Evolutionary conservation across 1,140 invertebrate genomes (phyloP).

Genomic region (Drosophila pruinosa): DNA sequence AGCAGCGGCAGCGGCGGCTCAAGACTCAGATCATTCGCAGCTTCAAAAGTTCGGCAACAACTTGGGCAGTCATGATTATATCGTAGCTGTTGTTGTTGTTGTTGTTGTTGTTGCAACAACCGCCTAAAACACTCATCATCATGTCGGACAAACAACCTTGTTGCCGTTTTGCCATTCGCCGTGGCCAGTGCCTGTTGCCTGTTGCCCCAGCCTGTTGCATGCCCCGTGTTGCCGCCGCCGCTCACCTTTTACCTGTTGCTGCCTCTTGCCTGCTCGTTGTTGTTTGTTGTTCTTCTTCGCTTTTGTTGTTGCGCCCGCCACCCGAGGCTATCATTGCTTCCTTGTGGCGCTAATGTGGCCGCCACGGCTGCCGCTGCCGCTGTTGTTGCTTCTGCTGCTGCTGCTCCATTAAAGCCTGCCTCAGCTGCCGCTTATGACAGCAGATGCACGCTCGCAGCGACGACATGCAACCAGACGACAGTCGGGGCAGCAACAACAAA

Average conservation of each 20-base stretch:
- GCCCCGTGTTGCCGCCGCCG: neutral
- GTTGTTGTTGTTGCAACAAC: conserved; percentile 48
- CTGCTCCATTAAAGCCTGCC: conserved; percentile 64
- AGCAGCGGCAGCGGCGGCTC: conserved; percentile 43
- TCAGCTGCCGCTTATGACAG: conserved; percentile 45
- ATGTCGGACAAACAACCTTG: conserved; percentile 79
- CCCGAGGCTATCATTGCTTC: conserved; percentile 64
- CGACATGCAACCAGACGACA: conserved; percentile 39
- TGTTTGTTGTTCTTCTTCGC: neutral
- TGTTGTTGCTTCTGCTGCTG: conserved; percentile 46
- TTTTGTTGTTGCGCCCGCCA: conserved; percentile 22
- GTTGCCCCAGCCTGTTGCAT: conserved; percentile 4
- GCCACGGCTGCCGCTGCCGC: conserved; percentile 44
- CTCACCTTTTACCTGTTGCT: neutral
- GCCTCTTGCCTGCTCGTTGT: conserved; percentile 3
- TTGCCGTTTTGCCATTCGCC: conserved; percentile 59
- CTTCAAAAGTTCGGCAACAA: conserved; percentile 61
- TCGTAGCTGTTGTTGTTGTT: conserved; percentile 32
- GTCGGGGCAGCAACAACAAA: conserved; percentile 14
- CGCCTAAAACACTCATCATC: conserved; percentile 78
- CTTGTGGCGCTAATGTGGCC: conserved; percentile 75
- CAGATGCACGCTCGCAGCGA: conserved; percentile 42
- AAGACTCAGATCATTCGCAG: conserved; percentile 50
- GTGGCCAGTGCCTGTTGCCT: conserved; percentile 21
- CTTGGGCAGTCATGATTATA: conserved; percentile 75